A percentile compares a stretch with the other conserved stretches of the same genome.
These are phyloP conservation scores for Drosophila longiperda DNA, from an alignment of 2,888 invertebrate genomes.

Conservation along the genomic window DNA sequence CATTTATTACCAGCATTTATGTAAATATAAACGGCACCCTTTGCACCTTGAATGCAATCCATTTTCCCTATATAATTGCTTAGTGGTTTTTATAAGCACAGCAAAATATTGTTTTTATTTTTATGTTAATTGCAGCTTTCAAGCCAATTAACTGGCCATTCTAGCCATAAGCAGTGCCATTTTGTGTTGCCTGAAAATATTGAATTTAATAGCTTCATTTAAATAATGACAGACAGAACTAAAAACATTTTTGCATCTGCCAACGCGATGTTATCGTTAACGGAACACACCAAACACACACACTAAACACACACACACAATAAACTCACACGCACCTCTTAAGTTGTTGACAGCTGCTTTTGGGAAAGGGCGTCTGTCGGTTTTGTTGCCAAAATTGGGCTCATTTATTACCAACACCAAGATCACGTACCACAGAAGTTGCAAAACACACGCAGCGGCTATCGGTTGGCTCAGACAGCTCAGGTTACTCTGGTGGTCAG, in stretches of 20 bases:
- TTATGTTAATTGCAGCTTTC: conserved; percentile 3
- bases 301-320: conserved; percentile 1
- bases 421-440: conserved; percentile 67
- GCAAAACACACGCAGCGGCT: conserved; percentile 41
- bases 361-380: conserved; percentile 46
- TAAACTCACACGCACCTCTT: not conserved
- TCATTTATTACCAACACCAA: conserved; percentile 68
- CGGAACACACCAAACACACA: conserved; percentile 18
- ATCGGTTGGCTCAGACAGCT: conserved; percentile 38
- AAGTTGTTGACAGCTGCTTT: conserved; percentile 64
- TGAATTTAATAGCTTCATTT: conserved; percentile 38
- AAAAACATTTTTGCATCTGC: conserved; percentile 53
- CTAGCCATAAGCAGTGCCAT: conserved; percentile 8
- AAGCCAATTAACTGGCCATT: conserved; percentile 14
- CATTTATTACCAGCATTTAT: not conserved
- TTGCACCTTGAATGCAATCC: not conserved
- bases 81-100: not conserved
- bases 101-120: conserved; percentile 14
- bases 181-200: conserved; percentile 6
- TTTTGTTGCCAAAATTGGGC: conserved; percentile 46
- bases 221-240: conserved; percentile 49
- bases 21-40: not conserved
- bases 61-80: not conserved
- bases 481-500: conserved; percentile 54
- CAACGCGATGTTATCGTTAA: conserved; percentile 26